Percentiles rank a stretch among this genome's conserved stretches.
These are phyloP conservation scores for Erethizon dorsatum DNA, from an alignment of 2,797 vertebrate species.

Conservation along the genomic window DNA sequence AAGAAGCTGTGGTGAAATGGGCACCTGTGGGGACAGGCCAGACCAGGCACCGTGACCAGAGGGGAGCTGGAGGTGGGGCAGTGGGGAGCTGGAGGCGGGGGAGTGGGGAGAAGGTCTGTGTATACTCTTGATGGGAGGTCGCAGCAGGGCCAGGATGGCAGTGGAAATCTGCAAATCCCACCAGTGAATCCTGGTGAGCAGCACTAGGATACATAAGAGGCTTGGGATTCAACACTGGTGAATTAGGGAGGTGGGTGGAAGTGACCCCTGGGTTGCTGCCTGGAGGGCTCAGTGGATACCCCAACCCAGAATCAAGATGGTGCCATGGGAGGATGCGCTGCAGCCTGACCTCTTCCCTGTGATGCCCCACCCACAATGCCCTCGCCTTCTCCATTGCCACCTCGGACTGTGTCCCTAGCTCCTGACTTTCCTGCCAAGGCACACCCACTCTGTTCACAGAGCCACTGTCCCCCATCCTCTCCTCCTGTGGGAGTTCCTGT, in stretches of 20 bases:
- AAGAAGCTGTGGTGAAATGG: not conserved
- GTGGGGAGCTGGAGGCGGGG: not conserved
- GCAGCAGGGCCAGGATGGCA: too few relatives aligned
- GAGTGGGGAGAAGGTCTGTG: not conserved
- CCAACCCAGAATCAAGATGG: not conserved
- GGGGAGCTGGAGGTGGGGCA: not conserved
- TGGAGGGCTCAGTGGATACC: not conserved
- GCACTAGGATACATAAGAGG: not conserved
- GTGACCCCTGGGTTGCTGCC: not conserved
- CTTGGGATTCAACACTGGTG: not conserved
- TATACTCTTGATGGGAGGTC: not conserved
- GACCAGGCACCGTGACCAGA: not conserved
- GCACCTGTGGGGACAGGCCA: fast-evolving
- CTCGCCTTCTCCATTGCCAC: not conserved
- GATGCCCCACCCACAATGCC: not conserved
- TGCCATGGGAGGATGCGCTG: not conserved
- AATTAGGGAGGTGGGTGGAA: not conserved
- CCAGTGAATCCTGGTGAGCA: not conserved
- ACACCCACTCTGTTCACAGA: not conserved
- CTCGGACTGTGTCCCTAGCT: not conserved
- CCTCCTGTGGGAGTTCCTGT: not conserved
- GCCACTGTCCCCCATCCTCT: not conserved
- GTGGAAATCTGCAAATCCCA: not conserved
- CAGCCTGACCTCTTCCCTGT: not conserved
- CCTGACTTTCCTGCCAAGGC: not conserved